phyloP scores from a whole-genome alignment of 2,797 vertebrate genomes.

The Mus minutoides region DNA sequence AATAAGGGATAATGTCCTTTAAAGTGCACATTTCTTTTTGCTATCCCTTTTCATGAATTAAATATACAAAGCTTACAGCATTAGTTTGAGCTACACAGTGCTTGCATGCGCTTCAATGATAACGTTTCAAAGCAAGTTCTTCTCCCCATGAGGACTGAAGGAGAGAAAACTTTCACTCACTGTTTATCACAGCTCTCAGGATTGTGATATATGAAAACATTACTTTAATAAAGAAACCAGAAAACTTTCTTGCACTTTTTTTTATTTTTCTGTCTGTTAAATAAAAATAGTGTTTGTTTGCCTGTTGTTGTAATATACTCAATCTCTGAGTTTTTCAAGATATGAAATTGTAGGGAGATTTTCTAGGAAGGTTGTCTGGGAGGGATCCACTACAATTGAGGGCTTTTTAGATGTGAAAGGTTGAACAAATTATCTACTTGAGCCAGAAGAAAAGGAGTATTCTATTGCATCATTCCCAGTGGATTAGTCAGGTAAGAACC shows the following conservation, averaged over 20 bases:
- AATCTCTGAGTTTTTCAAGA: neutral
- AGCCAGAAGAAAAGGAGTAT: neutral
- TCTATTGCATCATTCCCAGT: neutral
- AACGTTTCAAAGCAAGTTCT: conserved; percentile 46
- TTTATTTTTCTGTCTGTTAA: neutral
- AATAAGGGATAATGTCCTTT: neutral
- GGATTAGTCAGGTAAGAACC: neutral
- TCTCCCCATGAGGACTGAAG: neutral
- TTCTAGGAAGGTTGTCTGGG: neutral
- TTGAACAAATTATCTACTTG: neutral
- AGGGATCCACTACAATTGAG: neutral
- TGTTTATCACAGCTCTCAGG: neutral
- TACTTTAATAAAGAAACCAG: conserved; percentile 19
- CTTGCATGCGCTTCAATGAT: conserved; percentile 13
- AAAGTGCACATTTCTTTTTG: neutral
- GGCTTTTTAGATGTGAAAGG: conserved; percentile 19
- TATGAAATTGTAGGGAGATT: neutral
- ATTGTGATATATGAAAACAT: neutral
- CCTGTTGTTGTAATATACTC: neutral
- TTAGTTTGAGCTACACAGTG: neutral
- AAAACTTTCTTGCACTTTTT: conserved; percentile 5
- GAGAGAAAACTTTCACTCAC: neutral
- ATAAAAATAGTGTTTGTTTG: neutral
- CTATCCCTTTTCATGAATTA: conserved; percentile 58
- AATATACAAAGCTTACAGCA: conserved; percentile 19